Evolutionary conservation across 2,888 invertebrate genomes (phyloP).

Genomic region (Bellardia bayeri): DNA sequence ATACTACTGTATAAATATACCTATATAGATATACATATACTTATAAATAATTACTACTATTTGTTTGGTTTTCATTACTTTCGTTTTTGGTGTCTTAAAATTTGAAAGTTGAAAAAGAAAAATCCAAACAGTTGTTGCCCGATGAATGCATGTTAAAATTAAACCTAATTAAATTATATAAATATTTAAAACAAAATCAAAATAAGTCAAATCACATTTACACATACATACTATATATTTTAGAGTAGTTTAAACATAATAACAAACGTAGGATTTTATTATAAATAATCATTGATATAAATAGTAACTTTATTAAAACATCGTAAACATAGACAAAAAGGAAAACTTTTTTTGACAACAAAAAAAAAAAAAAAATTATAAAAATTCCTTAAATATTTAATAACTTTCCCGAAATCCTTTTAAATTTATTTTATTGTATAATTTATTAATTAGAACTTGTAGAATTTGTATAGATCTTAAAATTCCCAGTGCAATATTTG

Average conservation of each 20-base stretch:
- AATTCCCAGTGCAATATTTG: constrained; percentile 67
- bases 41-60: neutral
- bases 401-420: neutral
- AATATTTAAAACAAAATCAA: constrained; percentile 25
- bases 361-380: neutral
- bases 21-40: neutral
- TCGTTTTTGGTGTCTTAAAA: constrained; percentile 64
- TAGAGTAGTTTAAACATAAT: constrained; percentile 60
- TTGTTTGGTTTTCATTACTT: neutral
- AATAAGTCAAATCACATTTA: constrained; percentile 5
- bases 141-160: constrained; percentile 72
- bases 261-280: constrained; percentile 52
- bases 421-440: constrained; percentile 1
- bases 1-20: constrained; percentile 4
- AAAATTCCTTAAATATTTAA: constrained; percentile 28
- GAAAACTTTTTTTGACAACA: constrained; percentile 30
- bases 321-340: constrained; percentile 8
- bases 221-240: constrained; percentile 25
- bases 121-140: constrained; percentile 71
- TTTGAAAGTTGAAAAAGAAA: constrained; percentile 25
- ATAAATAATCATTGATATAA: constrained; percentile 20
- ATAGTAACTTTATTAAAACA: constrained; percentile 16
- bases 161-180: constrained; percentile 24
- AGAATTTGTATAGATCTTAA: neutral
- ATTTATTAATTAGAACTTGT: neutral